phyloP scores from a whole-genome alignment of 2,113 vertebrate species.

The Anseranas semipalmata region DNA sequence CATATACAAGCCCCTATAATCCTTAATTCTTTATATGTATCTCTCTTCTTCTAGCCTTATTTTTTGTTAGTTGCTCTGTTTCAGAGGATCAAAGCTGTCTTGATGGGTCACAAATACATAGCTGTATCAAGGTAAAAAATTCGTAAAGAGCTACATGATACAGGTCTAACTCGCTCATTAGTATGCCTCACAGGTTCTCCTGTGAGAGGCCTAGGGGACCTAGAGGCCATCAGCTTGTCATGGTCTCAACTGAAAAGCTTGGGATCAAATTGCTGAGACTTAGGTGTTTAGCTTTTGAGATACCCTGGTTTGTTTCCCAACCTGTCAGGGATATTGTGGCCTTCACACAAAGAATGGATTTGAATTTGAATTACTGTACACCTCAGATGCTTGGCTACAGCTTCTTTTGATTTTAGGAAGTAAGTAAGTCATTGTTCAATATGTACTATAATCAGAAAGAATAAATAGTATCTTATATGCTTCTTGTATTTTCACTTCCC shows the following conservation, averaged over 20 bases:
- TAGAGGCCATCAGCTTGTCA: not conserved
- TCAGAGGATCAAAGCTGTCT: constrained; percentile 10
- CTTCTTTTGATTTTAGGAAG: not conserved
- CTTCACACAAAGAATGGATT: not conserved
- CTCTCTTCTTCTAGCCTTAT: not conserved
- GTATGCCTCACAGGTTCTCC: not conserved
- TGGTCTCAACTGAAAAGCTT: constrained; percentile 22
- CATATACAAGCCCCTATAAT: not conserved
- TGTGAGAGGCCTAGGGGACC: not conserved
- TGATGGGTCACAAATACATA: constrained; percentile 8
- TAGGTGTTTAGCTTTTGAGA: not conserved
- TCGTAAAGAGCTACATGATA: not conserved
- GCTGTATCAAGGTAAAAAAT: not conserved
- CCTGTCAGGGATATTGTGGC: constrained; percentile 16
- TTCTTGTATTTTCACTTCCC: not conserved
- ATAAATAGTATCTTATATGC: not conserved
- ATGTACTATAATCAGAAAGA: not conserved
- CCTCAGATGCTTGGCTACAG: not conserved
- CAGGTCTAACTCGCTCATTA: not conserved
- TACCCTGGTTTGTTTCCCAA: not conserved
- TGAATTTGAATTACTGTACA: not conserved
- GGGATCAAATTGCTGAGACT: constrained; percentile 18
- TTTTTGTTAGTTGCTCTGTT: not conserved
- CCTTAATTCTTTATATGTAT: not conserved
- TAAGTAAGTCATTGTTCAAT: not conserved